A percentile compares a stretch with the other conserved stretches of the same genome.
Conservation (phyloP, 2,888 invertebrate species). For the Campopleginae sp. region DNA sequence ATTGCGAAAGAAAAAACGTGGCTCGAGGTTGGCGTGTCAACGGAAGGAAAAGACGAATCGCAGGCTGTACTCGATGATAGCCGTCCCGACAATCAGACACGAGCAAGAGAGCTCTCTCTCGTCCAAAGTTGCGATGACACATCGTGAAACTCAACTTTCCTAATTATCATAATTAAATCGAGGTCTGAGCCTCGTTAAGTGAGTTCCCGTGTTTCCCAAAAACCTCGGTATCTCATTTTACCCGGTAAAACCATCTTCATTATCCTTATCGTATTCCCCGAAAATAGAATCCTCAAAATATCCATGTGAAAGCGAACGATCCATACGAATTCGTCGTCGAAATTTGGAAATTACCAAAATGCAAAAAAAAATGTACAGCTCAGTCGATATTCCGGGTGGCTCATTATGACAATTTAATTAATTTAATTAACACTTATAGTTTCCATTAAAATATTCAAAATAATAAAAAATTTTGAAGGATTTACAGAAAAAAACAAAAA, state of each 20-base stretch:
- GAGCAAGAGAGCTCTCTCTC: neutral
- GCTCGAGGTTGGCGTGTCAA: neutral
- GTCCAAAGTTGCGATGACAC: neutral
- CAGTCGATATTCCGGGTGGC: too few relatives aligned
- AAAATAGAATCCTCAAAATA: neutral
- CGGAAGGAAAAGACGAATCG: neutral
- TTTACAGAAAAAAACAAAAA: too few relatives aligned
- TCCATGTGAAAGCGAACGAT: too few relatives aligned
- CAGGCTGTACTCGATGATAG: conserved; percentile 1
- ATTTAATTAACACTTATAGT: too few relatives aligned
- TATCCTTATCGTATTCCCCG: neutral
- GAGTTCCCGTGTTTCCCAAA: conserved; percentile 21
- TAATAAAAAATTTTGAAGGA: too few relatives aligned
- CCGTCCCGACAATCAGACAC: neutral
- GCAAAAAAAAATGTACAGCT: too few relatives aligned
- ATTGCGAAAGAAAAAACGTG: neutral
- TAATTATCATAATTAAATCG: neutral
- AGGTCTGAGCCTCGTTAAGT: neutral
- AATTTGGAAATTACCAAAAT: too few relatives aligned
- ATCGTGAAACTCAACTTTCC: conserved; percentile 3
- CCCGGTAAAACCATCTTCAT: neutral
- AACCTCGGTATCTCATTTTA: neutral
- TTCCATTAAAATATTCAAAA: too few relatives aligned
- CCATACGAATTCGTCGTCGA: too few relatives aligned
- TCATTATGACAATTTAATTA: too few relatives aligned